Percentiles rank a stretch among this genome's conserved stretches.
Evolutionary conservation across 2,797 vertebrate genomes (phyloP).

Genomic region (Serranus cabrilla): DNA sequence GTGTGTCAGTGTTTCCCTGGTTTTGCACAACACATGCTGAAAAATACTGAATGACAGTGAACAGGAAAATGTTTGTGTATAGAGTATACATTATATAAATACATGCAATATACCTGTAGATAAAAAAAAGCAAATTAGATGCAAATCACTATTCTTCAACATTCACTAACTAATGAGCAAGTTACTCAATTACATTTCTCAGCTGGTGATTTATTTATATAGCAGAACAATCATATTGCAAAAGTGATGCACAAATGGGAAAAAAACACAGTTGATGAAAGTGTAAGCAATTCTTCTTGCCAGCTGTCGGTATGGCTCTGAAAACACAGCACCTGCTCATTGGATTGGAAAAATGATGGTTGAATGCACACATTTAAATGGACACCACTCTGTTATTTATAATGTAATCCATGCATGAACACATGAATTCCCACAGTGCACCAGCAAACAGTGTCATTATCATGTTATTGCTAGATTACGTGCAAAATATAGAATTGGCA

Average conservation of each 20-base stretch:
- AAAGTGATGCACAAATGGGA: background rate
- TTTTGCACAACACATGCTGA: background rate
- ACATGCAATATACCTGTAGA: background rate
- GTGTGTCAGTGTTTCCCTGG: too few relatives aligned
- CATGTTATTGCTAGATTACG: constrained; percentile 25
- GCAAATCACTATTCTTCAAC: background rate
- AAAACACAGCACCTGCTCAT: constrained; percentile 40
- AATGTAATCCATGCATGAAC: constrained; percentile 48
- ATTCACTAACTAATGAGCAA: background rate
- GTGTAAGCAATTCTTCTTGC: constrained; percentile 32
- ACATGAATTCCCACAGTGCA: background rate
- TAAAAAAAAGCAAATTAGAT: background rate
- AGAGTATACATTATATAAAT: background rate
- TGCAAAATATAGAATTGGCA: background rate
- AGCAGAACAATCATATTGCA: constrained; percentile 25
- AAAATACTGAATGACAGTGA: too few relatives aligned
- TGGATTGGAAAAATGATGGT: constrained; percentile 33
- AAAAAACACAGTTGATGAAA: constrained; percentile 25
- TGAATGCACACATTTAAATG: constrained; percentile 38
- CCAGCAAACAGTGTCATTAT: constrained; percentile 27
- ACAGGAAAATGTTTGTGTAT: too few relatives aligned
- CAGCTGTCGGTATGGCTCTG: constrained; percentile 36
- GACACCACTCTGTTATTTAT: constrained; percentile 32
- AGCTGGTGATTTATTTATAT: constrained; percentile 10
- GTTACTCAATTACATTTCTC: constrained; percentile 4